A percentile compares a stretch with the other conserved stretches of the same genome.
Evolutionary conservation across 2,797 vertebrate genomes (phyloP).

Genomic region (Ctenochaetus hawaiiensis): DNA sequence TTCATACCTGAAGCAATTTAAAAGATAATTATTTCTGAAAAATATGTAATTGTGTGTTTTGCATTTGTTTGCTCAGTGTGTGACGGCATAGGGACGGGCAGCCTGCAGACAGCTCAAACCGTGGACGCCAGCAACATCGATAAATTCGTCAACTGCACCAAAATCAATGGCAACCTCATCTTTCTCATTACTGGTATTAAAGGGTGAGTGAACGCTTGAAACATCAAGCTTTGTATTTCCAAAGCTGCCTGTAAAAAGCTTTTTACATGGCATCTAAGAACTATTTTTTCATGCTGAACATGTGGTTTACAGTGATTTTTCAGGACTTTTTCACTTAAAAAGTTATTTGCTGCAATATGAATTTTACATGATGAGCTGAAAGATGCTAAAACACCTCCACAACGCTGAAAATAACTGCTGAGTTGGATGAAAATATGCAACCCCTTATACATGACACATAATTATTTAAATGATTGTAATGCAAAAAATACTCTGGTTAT

Average conservation of each 20-base stretch:
- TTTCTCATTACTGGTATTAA: conserved; percentile 98
- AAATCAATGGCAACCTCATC: conserved; percentile 98
- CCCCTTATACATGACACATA: background rate
- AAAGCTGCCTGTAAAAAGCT: too few species aligned
- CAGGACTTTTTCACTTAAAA: background rate
- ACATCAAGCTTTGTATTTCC: too few species aligned
- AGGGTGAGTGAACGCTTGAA: conserved; percentile 86
- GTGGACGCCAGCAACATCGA: conserved; percentile 98
- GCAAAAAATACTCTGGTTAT: background rate
- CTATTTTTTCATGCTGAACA: too few species aligned
- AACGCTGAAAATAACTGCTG: background rate
- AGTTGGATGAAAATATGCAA: background rate
- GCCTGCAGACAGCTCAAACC: conserved; percentile 91
- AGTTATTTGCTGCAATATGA: too few species aligned
- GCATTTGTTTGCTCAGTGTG: conserved; percentile 86
- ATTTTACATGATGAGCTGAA: background rate
- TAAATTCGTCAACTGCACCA: conserved; percentile 97
- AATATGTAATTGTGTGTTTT: conserved; percentile 18
- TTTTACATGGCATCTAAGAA: too few species aligned
- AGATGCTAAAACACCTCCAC: background rate
- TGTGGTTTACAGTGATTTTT: background rate
- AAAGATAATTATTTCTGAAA: conserved; percentile 2
- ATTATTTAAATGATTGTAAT: background rate
- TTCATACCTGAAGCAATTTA: background rate
- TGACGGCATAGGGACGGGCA: conserved; percentile 96